Percentiles rank a stretch among this genome's conserved stretches.
These are phyloP conservation scores for Bactericera cockerelli DNA, from an alignment of 1,140 invertebrate species.

Conservation along the genomic window DNA sequence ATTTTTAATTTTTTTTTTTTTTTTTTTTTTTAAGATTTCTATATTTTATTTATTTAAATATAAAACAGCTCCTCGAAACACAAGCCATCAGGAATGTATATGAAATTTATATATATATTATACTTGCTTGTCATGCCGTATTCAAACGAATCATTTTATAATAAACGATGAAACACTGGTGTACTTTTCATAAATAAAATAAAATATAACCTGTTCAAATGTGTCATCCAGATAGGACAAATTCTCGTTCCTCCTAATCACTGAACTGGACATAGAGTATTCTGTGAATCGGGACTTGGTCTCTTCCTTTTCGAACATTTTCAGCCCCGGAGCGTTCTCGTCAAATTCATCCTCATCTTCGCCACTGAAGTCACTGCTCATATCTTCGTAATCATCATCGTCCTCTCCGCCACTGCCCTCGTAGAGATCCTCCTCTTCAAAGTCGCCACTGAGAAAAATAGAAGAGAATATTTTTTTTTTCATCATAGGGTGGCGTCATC, in stretches of 20 bases:
- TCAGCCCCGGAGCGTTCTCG: slow-evolving; percentile 34
- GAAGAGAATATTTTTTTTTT: background rate
- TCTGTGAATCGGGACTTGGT: slow-evolving; percentile 79
- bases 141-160: too few species aligned
- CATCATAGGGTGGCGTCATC: too few species aligned
- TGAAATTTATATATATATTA: too few species aligned
- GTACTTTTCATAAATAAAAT: too few species aligned
- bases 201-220: slow-evolving; percentile 62
- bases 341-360: slow-evolving; percentile 34
- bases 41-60: too few species aligned
- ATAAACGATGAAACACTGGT: too few species aligned
- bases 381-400: slow-evolving; percentile 30
- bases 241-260: slow-evolving; percentile 71
- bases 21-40: too few species aligned
- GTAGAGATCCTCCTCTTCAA: slow-evolving; percentile 23
- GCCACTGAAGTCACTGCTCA: slow-evolving; percentile 32
- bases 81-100: too few species aligned
- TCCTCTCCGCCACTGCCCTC: slow-evolving; percentile 26
- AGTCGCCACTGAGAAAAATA: slow-evolving; percentile 11
- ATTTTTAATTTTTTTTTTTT: too few species aligned
- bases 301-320: slow-evolving; percentile 48
- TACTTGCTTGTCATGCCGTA: too few species aligned
- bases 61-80: too few species aligned
- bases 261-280: slow-evolving; percentile 87
- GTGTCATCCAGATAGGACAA: slow-evolving; percentile 69